Evolutionary conservation across 2,888 invertebrate species (phyloP).

Genomic region (Lithosia quadra): DNA sequence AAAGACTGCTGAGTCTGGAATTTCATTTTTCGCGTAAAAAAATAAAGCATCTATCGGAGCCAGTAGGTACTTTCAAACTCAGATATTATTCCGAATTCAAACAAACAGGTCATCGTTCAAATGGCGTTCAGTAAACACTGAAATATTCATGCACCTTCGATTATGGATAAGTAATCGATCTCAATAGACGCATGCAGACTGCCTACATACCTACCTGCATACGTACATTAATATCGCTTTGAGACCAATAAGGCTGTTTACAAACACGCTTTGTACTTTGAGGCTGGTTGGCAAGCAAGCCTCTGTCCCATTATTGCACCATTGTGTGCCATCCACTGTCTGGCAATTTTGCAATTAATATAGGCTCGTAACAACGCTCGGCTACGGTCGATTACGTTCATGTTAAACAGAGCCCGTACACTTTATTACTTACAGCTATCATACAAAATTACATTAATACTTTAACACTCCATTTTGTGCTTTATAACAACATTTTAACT

Average conservation of each 20-base stretch:
- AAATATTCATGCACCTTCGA: constrained; percentile 42
- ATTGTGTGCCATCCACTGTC: constrained; percentile 59
- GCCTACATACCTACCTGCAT: constrained; percentile 21
- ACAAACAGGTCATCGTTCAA: constrained; percentile 10
- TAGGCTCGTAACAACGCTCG: constrained; percentile 40
- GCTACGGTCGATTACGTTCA: constrained; percentile 39
- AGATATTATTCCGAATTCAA: neutral
- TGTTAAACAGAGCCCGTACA: constrained; percentile 25
- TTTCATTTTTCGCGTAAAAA: neutral
- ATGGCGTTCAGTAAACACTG: constrained; percentile 33
- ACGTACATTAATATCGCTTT: constrained; percentile 67
- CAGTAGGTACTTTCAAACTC: neutral
- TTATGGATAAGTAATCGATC: constrained; percentile 43
- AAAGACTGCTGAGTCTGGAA: too few relatives aligned
- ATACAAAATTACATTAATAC: neutral
- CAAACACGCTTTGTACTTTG: constrained; percentile 77
- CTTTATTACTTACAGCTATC: neutral
- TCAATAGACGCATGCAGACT: constrained; percentile 29
- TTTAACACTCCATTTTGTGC: neutral
- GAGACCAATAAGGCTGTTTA: constrained; percentile 74
- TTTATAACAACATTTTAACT: neutral
- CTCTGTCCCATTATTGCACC: constrained; percentile 69
- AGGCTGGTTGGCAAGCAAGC: constrained; percentile 66
- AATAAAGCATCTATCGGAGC: neutral
- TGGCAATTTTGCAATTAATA: constrained; percentile 71